A percentile compares a stretch with the other conserved stretches of the same genome.
phyloP scores from a whole-genome alignment of 2,797 vertebrate species.

The Helostoma temminkii region DNA sequence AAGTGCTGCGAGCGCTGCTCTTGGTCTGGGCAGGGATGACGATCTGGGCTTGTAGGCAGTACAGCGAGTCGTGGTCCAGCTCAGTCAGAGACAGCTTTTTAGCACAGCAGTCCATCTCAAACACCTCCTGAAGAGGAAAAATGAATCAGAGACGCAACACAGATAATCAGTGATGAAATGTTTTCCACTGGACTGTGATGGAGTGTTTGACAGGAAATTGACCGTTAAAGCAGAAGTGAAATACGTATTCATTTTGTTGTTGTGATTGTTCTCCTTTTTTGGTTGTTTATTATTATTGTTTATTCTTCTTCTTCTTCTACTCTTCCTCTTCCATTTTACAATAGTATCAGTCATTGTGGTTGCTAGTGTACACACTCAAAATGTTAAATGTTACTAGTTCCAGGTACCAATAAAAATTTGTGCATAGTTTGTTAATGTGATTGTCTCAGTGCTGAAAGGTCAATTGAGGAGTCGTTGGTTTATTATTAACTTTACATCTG shows the following conservation, averaged over 20 bases:
- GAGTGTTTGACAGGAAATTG: background rate
- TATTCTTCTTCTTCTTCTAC: conserved; percentile 8
- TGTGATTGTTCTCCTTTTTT: background rate
- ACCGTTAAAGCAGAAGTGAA: background rate
- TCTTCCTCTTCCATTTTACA: conserved; percentile 37
- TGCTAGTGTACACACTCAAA: background rate
- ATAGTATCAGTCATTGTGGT: background rate
- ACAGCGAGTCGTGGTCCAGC: conserved; percentile 57
- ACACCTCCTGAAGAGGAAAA: conserved; percentile 60
- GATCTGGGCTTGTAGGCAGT: conserved; percentile 81
- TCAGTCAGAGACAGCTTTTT: conserved; percentile 64
- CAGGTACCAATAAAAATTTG: too few relatives aligned
- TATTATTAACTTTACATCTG: too few relatives aligned
- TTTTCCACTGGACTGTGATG: background rate
- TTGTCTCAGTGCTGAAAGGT: too few relatives aligned
- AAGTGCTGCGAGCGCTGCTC: conserved; percentile 64
- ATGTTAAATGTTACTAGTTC: background rate
- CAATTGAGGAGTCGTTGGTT: too few relatives aligned
- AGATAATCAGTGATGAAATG: too few relatives aligned
- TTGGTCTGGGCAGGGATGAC: conserved; percentile 60
- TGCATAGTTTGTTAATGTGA: too few relatives aligned
- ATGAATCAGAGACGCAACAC: background rate
- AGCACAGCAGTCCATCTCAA: conserved; percentile 62
- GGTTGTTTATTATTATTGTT: conserved; percentile 10
- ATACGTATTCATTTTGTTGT: background rate